Base-by-base conservation (phyloP, 2,888 invertebrate species). In the Ectemnius lituratus region DNA sequence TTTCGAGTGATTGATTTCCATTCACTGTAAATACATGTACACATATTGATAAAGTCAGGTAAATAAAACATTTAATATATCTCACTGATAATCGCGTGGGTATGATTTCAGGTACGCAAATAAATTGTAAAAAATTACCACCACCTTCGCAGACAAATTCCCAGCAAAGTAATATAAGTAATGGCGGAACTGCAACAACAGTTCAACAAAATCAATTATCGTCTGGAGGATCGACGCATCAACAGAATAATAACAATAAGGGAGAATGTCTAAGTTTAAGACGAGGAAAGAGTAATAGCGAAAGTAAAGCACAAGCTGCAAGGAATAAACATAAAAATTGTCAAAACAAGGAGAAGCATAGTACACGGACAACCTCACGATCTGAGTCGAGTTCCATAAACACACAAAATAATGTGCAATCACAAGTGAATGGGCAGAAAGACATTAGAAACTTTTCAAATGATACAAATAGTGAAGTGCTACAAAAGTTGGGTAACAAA, bases 261-360 rank as follows among this genome's bases (percentile, higher is more conserved):
- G 90, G 89, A 63, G 89, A 90, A 75, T 88, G 80, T 80, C 86
- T 90, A 82, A 85, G 86, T 84, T 79, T 89, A 84, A 86, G 91
- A 58, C 84, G 91, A 76, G 86, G 88, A 67, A 88, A 92, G 86
- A 89, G 89, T 84, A 88, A 89, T 80, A 89, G 89, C 77, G 90
- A 91, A 80, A 90, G 89, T 72, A 91, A 91, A 75, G 92, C 90
- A 77, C 92, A 94, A 91, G 91, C 92, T 76, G 93, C 92, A 87
- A 89, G 92, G 79, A 92, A 92, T 83, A 92, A 92, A 87, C 93
- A 91, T 87, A 92, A 92, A 90, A 92, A 90, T 81, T 90, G 89
- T 76, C 89, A 90, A 79, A 91, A 91, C 73, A 91, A 90, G 79
- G 91, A 91, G 47, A 90, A 91, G 71, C 90, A 89, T 64, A 81